Evolutionary conservation across 2,797 vertebrate species (phyloP).

Genomic region (Myotis pilosus): DNA sequence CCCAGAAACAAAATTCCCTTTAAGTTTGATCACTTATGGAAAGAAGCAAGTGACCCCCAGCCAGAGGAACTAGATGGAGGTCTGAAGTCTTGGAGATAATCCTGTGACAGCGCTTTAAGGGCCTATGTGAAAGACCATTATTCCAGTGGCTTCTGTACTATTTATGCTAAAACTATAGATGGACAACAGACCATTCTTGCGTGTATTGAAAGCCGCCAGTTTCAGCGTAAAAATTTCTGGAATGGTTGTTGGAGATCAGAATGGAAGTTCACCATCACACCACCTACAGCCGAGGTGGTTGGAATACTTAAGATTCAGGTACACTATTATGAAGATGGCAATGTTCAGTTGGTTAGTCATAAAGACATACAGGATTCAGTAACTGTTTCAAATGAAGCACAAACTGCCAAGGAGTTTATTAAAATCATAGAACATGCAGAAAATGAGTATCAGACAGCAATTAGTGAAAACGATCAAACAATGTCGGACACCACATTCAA

Average conservation of each 20-base stretch:
- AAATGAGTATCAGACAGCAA: constrained; percentile 95
- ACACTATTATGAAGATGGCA: constrained; percentile 98
- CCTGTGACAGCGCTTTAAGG: constrained; percentile 90
- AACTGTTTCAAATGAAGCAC: constrained; percentile 89
- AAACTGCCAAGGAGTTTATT: constrained; percentile 95
- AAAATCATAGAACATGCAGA: constrained; percentile 95
- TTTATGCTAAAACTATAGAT: constrained; percentile 96
- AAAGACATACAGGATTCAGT: constrained; percentile 94
- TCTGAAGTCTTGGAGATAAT: constrained; percentile 91
- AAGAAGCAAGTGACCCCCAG: constrained; percentile 92
- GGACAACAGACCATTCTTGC: constrained; percentile 96
- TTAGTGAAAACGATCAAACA: constrained; percentile 97
- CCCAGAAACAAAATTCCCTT: constrained; percentile 95
- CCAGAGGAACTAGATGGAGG: constrained; percentile 88
- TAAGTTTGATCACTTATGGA: constrained; percentile 96
- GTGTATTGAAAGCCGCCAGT: constrained; percentile 96
- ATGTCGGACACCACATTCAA: constrained; percentile 99
- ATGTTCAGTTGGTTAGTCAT: constrained; percentile 96
- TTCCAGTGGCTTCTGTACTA: constrained; percentile 93
- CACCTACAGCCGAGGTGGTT: constrained; percentile 89
- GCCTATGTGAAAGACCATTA: constrained; percentile 96
- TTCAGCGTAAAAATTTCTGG: constrained; percentile 98
- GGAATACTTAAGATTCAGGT: constrained; percentile 97
- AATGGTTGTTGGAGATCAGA: constrained; percentile 96
- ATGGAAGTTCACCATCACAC: constrained; percentile 95